Conservation (phyloP, 2,888 invertebrate genomes). For the Latrodectus elegans region DNA sequence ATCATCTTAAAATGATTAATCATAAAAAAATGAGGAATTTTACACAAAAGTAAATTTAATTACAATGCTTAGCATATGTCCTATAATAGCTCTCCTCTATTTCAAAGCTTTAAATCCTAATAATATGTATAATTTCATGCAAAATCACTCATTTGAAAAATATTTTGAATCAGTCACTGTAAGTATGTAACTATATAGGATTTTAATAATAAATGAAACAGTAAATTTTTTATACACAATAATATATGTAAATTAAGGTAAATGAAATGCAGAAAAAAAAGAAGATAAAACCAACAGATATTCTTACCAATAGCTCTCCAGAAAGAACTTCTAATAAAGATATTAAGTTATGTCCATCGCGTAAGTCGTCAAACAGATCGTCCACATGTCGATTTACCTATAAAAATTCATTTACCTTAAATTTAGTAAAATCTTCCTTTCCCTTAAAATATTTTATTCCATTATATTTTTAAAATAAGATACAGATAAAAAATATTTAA, state of each 20-base stretch:
- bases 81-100: too few relatives aligned
- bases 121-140: too few relatives aligned
- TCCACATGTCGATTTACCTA: slow-evolving; percentile 94
- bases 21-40: too few relatives aligned
- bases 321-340: slow-evolving; percentile 99
- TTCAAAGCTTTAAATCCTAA: too few relatives aligned
- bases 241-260: slow-evolving; percentile 83
- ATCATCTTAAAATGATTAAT: too few relatives aligned
- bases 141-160: not conserved
- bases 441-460: not conserved
- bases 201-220: not conserved
- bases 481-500: not conserved
- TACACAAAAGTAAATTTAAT: too few relatives aligned
- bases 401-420: not conserved
- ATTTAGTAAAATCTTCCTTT: not conserved
- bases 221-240: slow-evolving; percentile 88
- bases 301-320: slow-evolving; percentile 97
- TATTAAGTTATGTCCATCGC: slow-evolving; percentile 99
- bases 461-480: not conserved
- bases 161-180: not conserved
- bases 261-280: not conserved
- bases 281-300: not conserved
- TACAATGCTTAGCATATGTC: too few relatives aligned
- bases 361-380: slow-evolving; percentile 97
- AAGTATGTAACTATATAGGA: not conserved